Base-by-base conservation (phyloP, 2,797 vertebrate genomes). In the Remorina albescens region DNA sequence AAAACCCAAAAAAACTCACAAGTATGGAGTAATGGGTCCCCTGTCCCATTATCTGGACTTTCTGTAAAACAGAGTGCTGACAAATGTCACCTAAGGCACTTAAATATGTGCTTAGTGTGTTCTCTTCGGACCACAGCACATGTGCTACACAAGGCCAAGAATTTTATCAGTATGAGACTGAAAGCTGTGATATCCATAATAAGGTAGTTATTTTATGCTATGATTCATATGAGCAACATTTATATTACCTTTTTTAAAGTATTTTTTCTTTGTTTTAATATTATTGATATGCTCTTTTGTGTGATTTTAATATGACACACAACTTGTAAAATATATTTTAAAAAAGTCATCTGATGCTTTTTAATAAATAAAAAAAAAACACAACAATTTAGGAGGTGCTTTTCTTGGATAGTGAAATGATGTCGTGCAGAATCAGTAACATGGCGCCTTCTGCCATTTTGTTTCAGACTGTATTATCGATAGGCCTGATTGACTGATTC, bases 361-460 rank as follows among this genome's bases (percentile, higher is more conserved):
- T 34, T 37, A 30, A n/a, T 5, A 25, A 67, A 3, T 30, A 30
- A 83, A 62, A 56, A 6, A 11, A 4, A 4, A 6, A 19, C 71
- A 54, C 60, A 6, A 3, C n/a, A 26, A 3, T 19, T 51, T 12
- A 23, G 2, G 53, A 3, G 15, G 25, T 32, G n/a, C 56, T 56
- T 11, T 34, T 30, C 6, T 9, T 3, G 60, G 66, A n/a, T 5
- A 25, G 23, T 46, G 25, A 28, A 37, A 70, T 59, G 6, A 69
- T 8, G 19, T 66, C 13, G 12, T 19, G n/a, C 39, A 51, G 50
- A 53, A 49, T 47, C 26, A 51, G 19, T 86, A 75, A 87, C 82
- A 86, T 88, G 83, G 86, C 77, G 64, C 51, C 72, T n/a, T 62
- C 87, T 67, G 84, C 86, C 88, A 88, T 92, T 91, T 92, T 89